Evolutionary conservation across 1,140 invertebrate genomes (phyloP), one percentile per base, ranked within the genome.

Genomic region (Drosophila pallidifrons): DNA sequence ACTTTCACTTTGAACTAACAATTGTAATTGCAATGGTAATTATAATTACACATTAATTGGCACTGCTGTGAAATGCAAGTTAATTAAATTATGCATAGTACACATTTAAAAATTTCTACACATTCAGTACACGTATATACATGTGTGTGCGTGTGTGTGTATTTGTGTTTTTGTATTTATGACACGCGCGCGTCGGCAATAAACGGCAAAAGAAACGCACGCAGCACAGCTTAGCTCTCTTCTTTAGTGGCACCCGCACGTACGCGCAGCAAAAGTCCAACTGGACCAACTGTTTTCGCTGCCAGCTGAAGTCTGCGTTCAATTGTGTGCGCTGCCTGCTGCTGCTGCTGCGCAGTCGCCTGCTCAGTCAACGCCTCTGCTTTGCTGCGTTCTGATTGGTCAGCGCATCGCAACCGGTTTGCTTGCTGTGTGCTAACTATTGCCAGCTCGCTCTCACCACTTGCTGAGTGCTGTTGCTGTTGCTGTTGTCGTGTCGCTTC

Each of bases 191-290:
- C 75, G 57, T 66, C 63, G 61, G 57, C 58, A 63, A 35, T 52
- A 55, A 55, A 64, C 47, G 38, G 57, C 7, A 35, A 58, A 58
- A 45, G 38, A 58, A 58, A 45, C 55, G 41, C 11, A 65, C 38
- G 43, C 51, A 69, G 58, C 71, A 13, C 41, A 43, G 35, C 10
- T 67, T 51, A 59, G 52, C 52, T 72, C 65, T 49, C 45, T 63
- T 43, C 20, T 25, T 73, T 32, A 47, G 66, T 60, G 58, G 64
- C 88, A 91, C 76, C 88, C 88, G 88, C 81, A 88, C 88, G 81
- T 79, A 78, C 82, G 78, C 88, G 79, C 79, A 73, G 81, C 77
- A 83, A 67, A 81, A 88, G 68, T 83, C 83, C 78, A 91, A 91
- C 88, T 91, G 88, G 65, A 71, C 73, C 59, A 71, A 68, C 68